Evolutionary conservation across 2,888 invertebrate species (phyloP), one percentile per base, ranked within the genome.

Genomic region (Drosophila heteroneura): DNA sequence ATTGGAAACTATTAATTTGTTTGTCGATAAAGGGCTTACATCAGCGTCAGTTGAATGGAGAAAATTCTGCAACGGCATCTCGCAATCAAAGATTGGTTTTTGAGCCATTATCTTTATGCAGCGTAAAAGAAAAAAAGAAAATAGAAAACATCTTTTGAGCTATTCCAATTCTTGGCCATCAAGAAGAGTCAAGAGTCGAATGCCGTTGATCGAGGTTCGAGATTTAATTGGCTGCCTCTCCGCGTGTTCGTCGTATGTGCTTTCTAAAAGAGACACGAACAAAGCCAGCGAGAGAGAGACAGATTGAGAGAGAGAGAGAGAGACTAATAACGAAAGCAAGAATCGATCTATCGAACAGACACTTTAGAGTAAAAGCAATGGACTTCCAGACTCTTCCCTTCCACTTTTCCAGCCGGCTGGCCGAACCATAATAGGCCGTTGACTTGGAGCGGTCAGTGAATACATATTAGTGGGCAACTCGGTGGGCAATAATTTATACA

Each of bases 391-490:
- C 83, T 26, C 26, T 87, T 81, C 83, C 78, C 85, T 86, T 72
- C 82, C 66, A 71, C 39, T 68, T 32, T 58, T 58, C 19, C 22
- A 58, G 41, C 32, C 58, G 44, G 41, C 56, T 44, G 67, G 44
- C 58, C 22, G n/a, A 10, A 10, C 30, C 77, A 77, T 74, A 84
- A 82, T 85, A 83, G 90, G 92, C 89, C 91, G 86, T 89, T 90
- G 90, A 91, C 90, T 91, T 80, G 80, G 72, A 85, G 79, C 92
- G 90, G 92, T 91, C 91, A 91, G 85, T 91, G 91, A 88, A 91
- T 90, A 90, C 81, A 86, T 89, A 90, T 84, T 90, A 82, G 77
- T 73, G 68, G 76, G 62, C 68, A 74, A 63, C 72, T 63, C 71
- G 67, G 85, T 76, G 85, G 76, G 91, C 90, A 89, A 89, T 91